A percentile compares a stretch with the other conserved stretches of the same genome.
Evolutionary conservation across 2,888 invertebrate species (phyloP).

Genomic region (Biston stratarius): DNA sequence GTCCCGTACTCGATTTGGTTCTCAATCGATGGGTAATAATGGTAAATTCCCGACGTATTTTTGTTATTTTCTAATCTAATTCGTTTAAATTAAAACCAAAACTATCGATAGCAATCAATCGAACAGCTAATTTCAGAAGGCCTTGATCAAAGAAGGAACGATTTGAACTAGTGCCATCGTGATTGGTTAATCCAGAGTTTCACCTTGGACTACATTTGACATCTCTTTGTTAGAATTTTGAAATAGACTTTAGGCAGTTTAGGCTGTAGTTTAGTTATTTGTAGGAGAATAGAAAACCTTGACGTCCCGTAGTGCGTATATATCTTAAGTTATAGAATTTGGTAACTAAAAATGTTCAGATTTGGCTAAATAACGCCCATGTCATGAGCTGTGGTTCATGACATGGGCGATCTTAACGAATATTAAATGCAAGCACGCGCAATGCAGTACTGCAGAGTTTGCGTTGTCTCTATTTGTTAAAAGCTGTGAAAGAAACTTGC

Average conservation of each 20-base stretch:
- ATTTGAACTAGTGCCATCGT: slow-evolving; percentile 15
- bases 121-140: slow-evolving; percentile 8
- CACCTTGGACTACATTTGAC: slow-evolving; percentile 32
- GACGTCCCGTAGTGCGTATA: slow-evolving; percentile 10
- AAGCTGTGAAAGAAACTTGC: no score
- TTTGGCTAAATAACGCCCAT: slow-evolving; percentile 1
- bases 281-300: slow-evolving; percentile 27
- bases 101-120: neutral
- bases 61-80: neutral
- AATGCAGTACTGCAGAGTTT: no score
- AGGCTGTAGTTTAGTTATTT: slow-evolving; percentile 17
- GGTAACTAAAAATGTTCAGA: slow-evolving; percentile 2
- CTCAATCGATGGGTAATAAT: slow-evolving; percentile 7
- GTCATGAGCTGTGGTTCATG: no score
- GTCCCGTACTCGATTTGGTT: slow-evolving; percentile 2
- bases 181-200: slow-evolving; percentile 31
- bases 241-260: slow-evolving; percentile 18
- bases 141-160: slow-evolving; percentile 17
- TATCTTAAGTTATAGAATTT: neutral
- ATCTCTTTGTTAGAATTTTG: slow-evolving; percentile 30
- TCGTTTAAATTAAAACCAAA: neutral
- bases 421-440: no score
- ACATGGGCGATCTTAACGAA: no score
- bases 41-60: neutral
- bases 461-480: no score